These are phyloP conservation scores for Trachelus tabidus DNA, from an alignment of 2,888 invertebrate genomes.

Conservation along the genomic window DNA sequence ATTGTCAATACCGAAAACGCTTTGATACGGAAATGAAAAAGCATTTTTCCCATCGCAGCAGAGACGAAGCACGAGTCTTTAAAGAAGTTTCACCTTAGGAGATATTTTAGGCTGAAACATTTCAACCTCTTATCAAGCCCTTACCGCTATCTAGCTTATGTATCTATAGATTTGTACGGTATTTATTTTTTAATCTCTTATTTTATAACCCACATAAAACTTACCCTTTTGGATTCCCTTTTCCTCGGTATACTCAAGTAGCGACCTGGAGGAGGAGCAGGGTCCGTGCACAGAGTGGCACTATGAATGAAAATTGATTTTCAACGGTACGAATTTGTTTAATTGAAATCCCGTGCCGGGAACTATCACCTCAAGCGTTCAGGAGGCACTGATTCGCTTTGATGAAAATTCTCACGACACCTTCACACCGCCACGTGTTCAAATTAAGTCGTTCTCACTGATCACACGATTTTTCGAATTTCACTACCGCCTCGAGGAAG, in stretches of 20 bases:
- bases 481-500: background rate
- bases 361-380: background rate
- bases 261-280: background rate
- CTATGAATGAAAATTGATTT: background rate
- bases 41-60: background rate
- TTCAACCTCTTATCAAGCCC: background rate
- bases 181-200: background rate
- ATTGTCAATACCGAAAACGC: background rate
- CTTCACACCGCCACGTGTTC: background rate
- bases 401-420: background rate
- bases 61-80: background rate
- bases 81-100: background rate
- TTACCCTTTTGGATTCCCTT: background rate
- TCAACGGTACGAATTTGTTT: background rate
- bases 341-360: background rate
- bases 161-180: background rate
- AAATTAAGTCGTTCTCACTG: background rate
- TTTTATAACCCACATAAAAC: background rate
- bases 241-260: background rate
- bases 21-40: background rate
- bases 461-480: background rate
- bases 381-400: background rate
- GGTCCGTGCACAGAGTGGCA: background rate
- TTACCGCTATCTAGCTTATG: background rate
- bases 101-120: background rate